Evolutionary conservation across 2,113 vertebrate species (phyloP), one percentile per base, ranked within the genome.

Genomic region (Zootoca vivipara): DNA sequence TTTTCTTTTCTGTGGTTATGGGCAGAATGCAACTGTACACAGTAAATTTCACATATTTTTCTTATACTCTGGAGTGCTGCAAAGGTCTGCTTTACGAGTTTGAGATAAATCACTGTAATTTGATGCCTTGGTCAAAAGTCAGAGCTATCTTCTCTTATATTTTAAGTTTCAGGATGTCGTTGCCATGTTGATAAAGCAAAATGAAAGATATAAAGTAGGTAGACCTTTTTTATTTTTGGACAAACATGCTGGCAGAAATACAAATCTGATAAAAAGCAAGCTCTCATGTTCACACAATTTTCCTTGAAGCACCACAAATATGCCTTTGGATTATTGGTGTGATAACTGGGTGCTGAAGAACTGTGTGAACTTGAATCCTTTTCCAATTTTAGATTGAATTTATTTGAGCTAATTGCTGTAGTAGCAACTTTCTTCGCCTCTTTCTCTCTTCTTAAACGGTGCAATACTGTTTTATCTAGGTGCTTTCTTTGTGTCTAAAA

Each of bases 1-100:
- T n/a, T 42, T n/a, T 35, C 28, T n/a, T 38, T 26, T 28, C 52
- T 80, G 52, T 78, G 28, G 80, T 78, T 64, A 83, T 83, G 89
- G 87, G 24, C 81, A 69, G n/a, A 92, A 90, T 90, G 82, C 52
- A 64, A 72, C 85, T 85, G 85, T 78, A 84, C 89, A 58, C 89
- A 58, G 89, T 83, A 88, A 83, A 88, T 83, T 88, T 83, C 87
- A 83, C 62, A 87, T 89, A 92, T 91, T 90, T 75, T 87, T 70
- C 77, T 38, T 62, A 26, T 81, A 73, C 52, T 81, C 33, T 9
- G 30, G 0, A 88, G 87, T 83, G 70, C 26, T 80, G 5, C 0
- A 20, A 86, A 77, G 73, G 20, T 78, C 2, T 20, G 3, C 9
- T 82, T 88, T 90, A 81, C 35, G 22, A 75, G 64, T n/a, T 78